These are phyloP conservation scores for Proctacanthus coquilletti DNA, from an alignment of 1,140 invertebrate species.

Conservation along the genomic window DNA sequence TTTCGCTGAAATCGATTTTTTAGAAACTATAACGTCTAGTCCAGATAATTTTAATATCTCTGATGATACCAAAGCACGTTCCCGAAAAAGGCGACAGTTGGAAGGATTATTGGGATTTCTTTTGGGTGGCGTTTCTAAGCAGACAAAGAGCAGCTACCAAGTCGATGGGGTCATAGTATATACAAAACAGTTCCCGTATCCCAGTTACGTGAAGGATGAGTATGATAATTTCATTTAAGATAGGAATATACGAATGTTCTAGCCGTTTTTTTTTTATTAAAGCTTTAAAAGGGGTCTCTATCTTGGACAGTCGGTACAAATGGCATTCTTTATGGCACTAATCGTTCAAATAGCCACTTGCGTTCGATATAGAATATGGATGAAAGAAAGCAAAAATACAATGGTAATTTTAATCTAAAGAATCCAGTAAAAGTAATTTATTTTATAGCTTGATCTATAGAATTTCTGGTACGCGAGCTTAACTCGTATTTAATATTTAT, in stretches of 20 bases:
- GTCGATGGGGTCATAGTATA: conserved; percentile 36
- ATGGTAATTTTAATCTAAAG: too few species aligned
- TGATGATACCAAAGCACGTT: too few species aligned
- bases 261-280: conserved; percentile 9
- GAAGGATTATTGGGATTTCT: not conserved
- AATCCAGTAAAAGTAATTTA: conserved; percentile 4
- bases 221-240: conserved; percentile 12
- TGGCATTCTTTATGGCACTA: conserved; percentile 44
- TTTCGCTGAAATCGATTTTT: too few species aligned
- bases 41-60: too few species aligned
- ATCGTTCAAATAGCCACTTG: conserved; percentile 43
- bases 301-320: conserved; percentile 42
- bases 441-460: too few species aligned
- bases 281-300: conserved; percentile 48
- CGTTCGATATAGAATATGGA: conserved; percentile 44
- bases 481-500: conserved; percentile 3
- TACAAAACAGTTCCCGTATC: conserved; percentile 50
- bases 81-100: not conserved
- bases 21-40: too few species aligned
- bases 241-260: not conserved
- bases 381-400: conserved; percentile 46
- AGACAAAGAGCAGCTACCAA: conserved; percentile 10
- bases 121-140: not conserved
- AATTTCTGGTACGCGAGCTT: too few species aligned
- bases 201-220: conserved; percentile 44